Conservation (phyloP, 2,113 vertebrate species). For the cattle (Bos taurus) region DNA sequence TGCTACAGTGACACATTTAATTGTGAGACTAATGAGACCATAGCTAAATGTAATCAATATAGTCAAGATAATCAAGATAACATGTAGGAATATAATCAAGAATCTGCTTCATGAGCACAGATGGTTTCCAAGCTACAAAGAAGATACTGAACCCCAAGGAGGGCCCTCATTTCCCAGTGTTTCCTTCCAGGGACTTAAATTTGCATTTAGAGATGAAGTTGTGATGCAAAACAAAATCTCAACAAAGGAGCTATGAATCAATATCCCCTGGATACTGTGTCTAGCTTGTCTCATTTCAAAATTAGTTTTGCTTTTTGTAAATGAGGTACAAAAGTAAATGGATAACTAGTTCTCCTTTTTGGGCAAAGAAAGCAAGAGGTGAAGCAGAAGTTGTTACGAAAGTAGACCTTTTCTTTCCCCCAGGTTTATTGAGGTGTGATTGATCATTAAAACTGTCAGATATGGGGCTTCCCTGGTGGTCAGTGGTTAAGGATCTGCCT, state of each 20-base stretch:
- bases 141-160: neutral
- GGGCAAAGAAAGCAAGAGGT: neutral
- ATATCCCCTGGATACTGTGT: neutral
- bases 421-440: neutral
- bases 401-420: neutral
- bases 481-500: neutral
- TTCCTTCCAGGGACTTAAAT: neutral
- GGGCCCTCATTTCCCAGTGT: too few relatives aligned
- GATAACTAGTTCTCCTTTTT: neutral
- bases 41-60: slow-evolving; percentile 25
- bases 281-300: neutral
- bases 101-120: neutral
- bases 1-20: slow-evolving; percentile 12
- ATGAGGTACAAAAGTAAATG: neutral
- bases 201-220: neutral
- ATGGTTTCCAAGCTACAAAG: neutral
- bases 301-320: neutral
- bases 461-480: neutral
- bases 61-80: neutral
- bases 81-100: neutral
- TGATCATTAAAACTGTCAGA: neutral
- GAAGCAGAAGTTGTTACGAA: neutral
- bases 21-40: slow-evolving; percentile 1
- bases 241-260: neutral
- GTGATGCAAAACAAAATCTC: neutral